These are phyloP conservation scores for Camponotus pennsylvanicus DNA, from an alignment of 1,140 invertebrate species.

Conservation along the genomic window DNA sequence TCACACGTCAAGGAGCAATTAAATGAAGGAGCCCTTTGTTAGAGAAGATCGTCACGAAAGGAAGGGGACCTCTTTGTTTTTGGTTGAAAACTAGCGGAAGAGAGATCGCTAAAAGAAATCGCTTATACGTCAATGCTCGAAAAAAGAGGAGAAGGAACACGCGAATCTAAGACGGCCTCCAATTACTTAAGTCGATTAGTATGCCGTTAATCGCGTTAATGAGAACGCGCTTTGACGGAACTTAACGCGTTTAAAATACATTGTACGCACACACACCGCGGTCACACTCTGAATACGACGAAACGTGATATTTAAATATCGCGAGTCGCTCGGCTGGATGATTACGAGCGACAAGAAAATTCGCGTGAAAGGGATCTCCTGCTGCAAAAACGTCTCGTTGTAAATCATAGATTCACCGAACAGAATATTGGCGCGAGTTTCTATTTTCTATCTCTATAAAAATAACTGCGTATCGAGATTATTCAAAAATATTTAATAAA, in stretches of 20 bases:
- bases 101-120: constrained; percentile 3
- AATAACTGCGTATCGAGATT: neutral
- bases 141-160: neutral
- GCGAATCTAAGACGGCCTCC: neutral
- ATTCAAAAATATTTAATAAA: too few species aligned
- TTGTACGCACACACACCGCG: constrained; percentile 60
- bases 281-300: constrained; percentile 83
- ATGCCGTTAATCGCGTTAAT: constrained; percentile 78
- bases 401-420: neutral
- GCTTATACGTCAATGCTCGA: neutral
- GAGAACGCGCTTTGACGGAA: constrained; percentile 70
- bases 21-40: constrained; percentile 28
- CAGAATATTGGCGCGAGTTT: constrained; percentile 37
- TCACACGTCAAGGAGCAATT: constrained; percentile 39
- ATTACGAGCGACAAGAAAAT: constrained; percentile 50
- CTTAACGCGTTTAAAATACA: constrained; percentile 74
- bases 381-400: neutral
- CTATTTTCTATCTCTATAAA: neutral
- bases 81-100: neutral
- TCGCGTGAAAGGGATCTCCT: constrained; percentile 27
- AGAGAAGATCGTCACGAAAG: constrained; percentile 18
- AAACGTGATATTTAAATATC: constrained; percentile 78
- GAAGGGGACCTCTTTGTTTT: constrained; percentile 4
- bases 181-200: constrained; percentile 78
- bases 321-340: constrained; percentile 56